A percentile compares a stretch with the other conserved stretches of the same genome.
Conservation (phyloP, 2,113 vertebrate genomes). For the Apaloderma vittatum region DNA sequence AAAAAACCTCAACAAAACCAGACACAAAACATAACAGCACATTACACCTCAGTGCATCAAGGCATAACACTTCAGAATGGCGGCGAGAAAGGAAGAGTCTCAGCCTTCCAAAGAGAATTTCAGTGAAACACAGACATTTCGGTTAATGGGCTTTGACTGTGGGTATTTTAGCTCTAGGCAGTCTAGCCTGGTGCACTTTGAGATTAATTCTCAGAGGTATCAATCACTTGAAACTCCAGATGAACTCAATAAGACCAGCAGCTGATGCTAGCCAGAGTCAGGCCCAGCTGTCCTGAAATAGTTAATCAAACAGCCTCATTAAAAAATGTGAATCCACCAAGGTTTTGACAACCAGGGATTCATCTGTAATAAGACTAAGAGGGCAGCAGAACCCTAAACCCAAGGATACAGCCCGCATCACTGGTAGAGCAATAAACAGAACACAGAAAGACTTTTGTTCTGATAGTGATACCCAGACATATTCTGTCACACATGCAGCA, state of each 20-base stretch:
- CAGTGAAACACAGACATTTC: background rate
- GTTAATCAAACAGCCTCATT: background rate
- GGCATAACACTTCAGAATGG: background rate
- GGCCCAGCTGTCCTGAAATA: background rate
- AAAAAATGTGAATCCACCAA: background rate
- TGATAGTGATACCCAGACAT: background rate
- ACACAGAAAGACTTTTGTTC: background rate
- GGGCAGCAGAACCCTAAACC: background rate
- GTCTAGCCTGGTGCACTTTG: background rate
- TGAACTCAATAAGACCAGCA: background rate
- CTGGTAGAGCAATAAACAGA: background rate
- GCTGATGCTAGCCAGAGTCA: background rate
- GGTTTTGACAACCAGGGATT: background rate
- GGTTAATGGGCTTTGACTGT: background rate
- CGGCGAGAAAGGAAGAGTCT: background rate
- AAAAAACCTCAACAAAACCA: too few species aligned
- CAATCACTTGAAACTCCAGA: background rate
- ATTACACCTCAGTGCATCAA: background rate
- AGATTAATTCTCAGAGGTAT: constrained; percentile 25
- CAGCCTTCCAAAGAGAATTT: background rate
- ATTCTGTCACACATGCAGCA: background rate
- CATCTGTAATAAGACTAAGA: background rate
- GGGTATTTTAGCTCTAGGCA: constrained; percentile 13
- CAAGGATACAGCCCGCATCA: background rate
- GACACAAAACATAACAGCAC: background rate